phyloP scores from a whole-genome alignment of 2,113 vertebrate species.

The Pseudorhombus dupliciocellatus region DNA sequence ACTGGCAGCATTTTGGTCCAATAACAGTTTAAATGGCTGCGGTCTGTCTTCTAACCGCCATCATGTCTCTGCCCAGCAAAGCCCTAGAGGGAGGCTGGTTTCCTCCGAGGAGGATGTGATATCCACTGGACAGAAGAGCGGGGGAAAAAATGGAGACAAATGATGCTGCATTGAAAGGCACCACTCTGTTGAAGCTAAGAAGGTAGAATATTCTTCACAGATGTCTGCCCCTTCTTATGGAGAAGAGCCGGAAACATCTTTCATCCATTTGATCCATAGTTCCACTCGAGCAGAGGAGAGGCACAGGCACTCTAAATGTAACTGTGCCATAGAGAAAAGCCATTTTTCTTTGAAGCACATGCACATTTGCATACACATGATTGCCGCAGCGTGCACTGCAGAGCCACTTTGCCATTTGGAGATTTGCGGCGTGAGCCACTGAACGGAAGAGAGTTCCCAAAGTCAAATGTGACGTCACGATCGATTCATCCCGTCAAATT shows the following conservation, averaged over 20 bases:
- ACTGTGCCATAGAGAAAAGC: slow-evolving; percentile 25
- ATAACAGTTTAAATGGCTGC: slow-evolving; percentile 26
- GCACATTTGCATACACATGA: slow-evolving; percentile 55
- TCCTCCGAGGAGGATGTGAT: slow-evolving; percentile 45
- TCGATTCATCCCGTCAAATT: slow-evolving; percentile 33
- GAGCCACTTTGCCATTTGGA: slow-evolving; percentile 22
- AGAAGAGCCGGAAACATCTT: slow-evolving; percentile 30
- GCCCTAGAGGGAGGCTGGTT: slow-evolving; percentile 32
- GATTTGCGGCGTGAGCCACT: slow-evolving; percentile 23
- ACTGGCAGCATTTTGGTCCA: slow-evolving; percentile 22
- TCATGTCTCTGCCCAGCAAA: slow-evolving; percentile 35
- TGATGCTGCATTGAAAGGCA: slow-evolving; percentile 63
- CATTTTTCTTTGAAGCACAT: slow-evolving; percentile 52
- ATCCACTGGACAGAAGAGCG: slow-evolving; percentile 49
- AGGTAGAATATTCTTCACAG: slow-evolving; percentile 42
- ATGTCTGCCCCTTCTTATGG: slow-evolving; percentile 17
- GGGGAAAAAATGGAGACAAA: slow-evolving; percentile 71
- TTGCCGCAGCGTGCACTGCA: slow-evolving; percentile 46
- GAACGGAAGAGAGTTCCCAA: slow-evolving; percentile 14
- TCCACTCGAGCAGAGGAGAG: slow-evolving; percentile 39
- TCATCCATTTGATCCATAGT: slow-evolving; percentile 47
- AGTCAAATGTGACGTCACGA: slow-evolving; percentile 37
- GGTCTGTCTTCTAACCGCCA: slow-evolving; percentile 26
- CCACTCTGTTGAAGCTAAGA: slow-evolving; percentile 41
- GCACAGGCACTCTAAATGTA: slow-evolving; percentile 30